A percentile compares a stretch with the other conserved stretches of the same genome.
Evolutionary conservation across 2,888 invertebrate species (phyloP).

Genomic region (Parelbella ahira): DNA sequence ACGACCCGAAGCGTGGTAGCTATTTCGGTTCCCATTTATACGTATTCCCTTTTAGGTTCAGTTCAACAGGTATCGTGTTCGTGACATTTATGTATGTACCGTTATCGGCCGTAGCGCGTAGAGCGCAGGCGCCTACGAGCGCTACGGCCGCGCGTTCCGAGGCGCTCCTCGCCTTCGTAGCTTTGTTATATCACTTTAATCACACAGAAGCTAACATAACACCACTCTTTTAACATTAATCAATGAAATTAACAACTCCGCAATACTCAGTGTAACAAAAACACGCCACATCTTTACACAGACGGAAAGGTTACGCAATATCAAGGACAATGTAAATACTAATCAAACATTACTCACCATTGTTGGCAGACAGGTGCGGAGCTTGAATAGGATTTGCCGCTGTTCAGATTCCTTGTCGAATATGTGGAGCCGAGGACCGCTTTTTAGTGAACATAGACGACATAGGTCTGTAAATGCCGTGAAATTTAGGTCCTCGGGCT

Average conservation of each 20-base stretch:
- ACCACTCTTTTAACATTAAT: constrained; percentile 4
- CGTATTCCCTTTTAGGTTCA: constrained; percentile 1
- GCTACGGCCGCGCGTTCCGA: constrained; percentile 54
- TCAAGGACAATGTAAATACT: constrained; percentile 18
- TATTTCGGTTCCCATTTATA: constrained; percentile 4
- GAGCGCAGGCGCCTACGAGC: constrained; percentile 70
- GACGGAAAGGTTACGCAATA: constrained; percentile 17
- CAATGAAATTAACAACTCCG: constrained; percentile 22
- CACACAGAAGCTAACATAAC: constrained; percentile 3
- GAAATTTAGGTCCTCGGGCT: constrained; percentile 85
- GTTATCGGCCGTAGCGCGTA: constrained; percentile 54
- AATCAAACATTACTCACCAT: constrained; percentile 77
- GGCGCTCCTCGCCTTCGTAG: too few relatives aligned
- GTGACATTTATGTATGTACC: constrained; percentile 29
- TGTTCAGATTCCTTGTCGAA: constrained; percentile 87
- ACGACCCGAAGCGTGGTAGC: background rate
- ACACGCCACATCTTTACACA: background rate
- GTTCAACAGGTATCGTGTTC: constrained; percentile 43
- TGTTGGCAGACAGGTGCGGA: constrained; percentile 84
- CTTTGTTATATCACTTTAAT: constrained; percentile 27
- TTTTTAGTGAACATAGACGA: constrained; percentile 85
- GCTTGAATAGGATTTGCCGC: constrained; percentile 84
- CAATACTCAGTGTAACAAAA: background rate
- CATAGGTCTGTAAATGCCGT: constrained; percentile 85
- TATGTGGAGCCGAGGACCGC: constrained; percentile 84